These are phyloP conservation scores for Leucania comma DNA, from an alignment of 2,888 invertebrate genomes.

Conservation along the genomic window DNA sequence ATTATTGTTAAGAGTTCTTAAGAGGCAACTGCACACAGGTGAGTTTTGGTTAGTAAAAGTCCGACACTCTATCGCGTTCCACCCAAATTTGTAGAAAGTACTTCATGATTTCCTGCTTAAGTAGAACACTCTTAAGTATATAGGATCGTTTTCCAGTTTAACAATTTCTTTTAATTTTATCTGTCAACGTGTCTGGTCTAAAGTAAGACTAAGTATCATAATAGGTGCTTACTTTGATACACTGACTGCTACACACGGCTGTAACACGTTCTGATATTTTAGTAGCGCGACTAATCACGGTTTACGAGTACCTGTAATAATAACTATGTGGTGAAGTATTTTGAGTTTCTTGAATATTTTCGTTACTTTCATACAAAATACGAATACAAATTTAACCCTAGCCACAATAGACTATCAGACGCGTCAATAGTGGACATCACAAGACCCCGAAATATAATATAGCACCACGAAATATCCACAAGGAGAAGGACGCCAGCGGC, in stretches of 20 bases:
- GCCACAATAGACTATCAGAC: constrained; percentile 91
- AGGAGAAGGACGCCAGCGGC: constrained; percentile 82
- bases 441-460: constrained; percentile 83
- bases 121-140: too few relatives aligned
- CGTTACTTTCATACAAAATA: background rate
- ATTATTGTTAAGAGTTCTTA: too few relatives aligned
- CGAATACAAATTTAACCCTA: constrained; percentile 63
- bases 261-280: constrained; percentile 53
- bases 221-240: constrained; percentile 46
- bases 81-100: too few relatives aligned
- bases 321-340: constrained; percentile 41
- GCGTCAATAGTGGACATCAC: constrained; percentile 93
- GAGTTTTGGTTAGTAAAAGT: too few relatives aligned
- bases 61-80: too few relatives aligned
- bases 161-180: background rate
- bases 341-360: constrained; percentile 25
- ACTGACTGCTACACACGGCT: constrained; percentile 21
- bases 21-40: too few relatives aligned
- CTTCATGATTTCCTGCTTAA: too few relatives aligned
- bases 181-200: constrained; percentile 3
- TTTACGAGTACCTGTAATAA: constrained; percentile 57
- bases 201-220: constrained; percentile 30
- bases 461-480: too few relatives aligned
- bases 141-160: background rate
- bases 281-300: constrained; percentile 50